Percentiles rank a stretch among this genome's conserved stretches.
phyloP scores from a whole-genome alignment of 2,888 invertebrate species.

The Clanis bilineata region DNA sequence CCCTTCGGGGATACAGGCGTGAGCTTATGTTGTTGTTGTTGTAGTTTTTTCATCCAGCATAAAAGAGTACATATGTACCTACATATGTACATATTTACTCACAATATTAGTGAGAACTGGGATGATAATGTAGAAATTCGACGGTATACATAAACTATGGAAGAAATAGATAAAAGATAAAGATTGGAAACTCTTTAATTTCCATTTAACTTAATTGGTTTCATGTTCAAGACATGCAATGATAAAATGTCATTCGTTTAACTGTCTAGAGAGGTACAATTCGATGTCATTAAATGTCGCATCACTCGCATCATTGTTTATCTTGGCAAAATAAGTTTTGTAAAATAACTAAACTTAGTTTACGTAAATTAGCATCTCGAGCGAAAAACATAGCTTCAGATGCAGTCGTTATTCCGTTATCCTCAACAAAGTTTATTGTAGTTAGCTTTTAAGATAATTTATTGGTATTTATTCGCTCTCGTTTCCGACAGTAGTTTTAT shows the following conservation, averaged over 20 bases:
- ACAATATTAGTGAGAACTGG: no score
- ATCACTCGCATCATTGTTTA: not conserved
- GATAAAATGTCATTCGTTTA: not conserved
- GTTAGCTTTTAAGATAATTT: not conserved
- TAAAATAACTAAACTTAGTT: not conserved
- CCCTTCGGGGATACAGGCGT: no score
- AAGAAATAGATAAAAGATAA: not conserved
- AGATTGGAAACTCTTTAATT: not conserved
- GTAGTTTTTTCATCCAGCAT: no score
- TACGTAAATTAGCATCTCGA: not conserved
- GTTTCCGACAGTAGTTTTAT: conserved; percentile 2
- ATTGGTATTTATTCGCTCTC: not conserved
- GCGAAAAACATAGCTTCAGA: not conserved
- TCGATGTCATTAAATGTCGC: not conserved
- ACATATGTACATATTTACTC: no score
- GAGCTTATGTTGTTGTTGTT: no score
- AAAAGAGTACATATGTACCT: no score
- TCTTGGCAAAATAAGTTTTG: not conserved
- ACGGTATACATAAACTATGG: not conserved
- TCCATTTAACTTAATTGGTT: no score
- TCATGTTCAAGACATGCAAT: not conserved
- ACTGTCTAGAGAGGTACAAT: not conserved
- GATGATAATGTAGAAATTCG: no score
- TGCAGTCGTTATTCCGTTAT: not conserved
- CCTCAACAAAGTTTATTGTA: not conserved